Base-by-base conservation (phyloP, 1,140 invertebrate species). In the Drosophila kurseongensis region DNA sequence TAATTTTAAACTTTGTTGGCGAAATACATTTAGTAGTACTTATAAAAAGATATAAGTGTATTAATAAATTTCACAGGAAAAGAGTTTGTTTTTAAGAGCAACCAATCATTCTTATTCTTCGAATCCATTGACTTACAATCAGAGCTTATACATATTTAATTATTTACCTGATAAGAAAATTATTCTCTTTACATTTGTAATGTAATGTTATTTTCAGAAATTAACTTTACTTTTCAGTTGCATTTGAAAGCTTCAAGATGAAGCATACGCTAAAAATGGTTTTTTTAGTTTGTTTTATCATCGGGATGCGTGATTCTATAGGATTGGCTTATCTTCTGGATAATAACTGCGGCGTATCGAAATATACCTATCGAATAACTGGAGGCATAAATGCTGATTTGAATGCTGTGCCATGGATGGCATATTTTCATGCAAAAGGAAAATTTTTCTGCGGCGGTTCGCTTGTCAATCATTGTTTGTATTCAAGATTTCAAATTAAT, bases 391-490 rank as follows among this genome's bases (percentile, higher is more conserved):
- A 58, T 36, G 54, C 29, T 12, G 10, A 9, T 1, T 4, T 42
- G 3, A 29, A 12, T 27, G 27, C 41, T 1, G 10, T 8, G 1
- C 61, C 61, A 27, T 65, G 54, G 55, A 29, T 65, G 41, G 55
- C 42, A 10, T 60, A 36, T 27, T 13, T 63, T 10, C 48, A 63
- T 9, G 1, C 9, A 0, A 36, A 27, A 8, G 7, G 13, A 0
- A 1, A 3, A 10, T 63, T 45, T 23, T 16, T 58, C 13, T 63
- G 61, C 4, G 61, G 61, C 7, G 61, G 61, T 3, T 58, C 61
- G 4, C 61, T 63, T 13, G 29, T 63, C 0, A 18, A 10, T 0
- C 16, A 41, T 14, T 35, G 51, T 61, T 4, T 2, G 56, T 58
- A 58, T n/a, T 32, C 1, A 35, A n/a, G n/a, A n/a, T n/a, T n/a